These are phyloP conservation scores for Drosophila hamatofila DNA, from an alignment of 2,888 invertebrate genomes.

Conservation along the genomic window DNA sequence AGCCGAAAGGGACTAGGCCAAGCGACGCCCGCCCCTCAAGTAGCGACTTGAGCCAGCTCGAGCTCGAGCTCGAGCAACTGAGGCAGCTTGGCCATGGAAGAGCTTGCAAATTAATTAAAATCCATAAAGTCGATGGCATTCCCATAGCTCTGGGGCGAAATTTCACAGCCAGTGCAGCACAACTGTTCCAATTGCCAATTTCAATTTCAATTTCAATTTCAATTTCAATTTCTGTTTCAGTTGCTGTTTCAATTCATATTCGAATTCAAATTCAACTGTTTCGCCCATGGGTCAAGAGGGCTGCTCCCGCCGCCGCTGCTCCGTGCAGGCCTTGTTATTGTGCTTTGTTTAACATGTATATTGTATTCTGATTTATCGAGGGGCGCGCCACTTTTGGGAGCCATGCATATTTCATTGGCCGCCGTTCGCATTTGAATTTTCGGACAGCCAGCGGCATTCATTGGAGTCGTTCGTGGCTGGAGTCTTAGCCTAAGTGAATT, in stretches of 20 bases:
- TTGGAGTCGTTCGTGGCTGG: neutral
- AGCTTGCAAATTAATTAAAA: conserved; percentile 76
- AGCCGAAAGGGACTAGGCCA: conserved; percentile 21
- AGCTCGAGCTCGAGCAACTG: conserved; percentile 9
- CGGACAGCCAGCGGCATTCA: conserved; percentile 2
- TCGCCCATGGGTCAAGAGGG: conserved; percentile 63
- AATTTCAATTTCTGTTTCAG: conserved; percentile 3
- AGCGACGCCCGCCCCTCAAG: conserved; percentile 7
- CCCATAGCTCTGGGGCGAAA: conserved; percentile 27
- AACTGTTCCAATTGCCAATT: conserved; percentile 23
- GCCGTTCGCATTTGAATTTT: conserved; percentile 25
- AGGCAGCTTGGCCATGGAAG: conserved; percentile 25
- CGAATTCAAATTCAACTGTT: conserved; percentile 1
- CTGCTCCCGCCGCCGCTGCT: too few relatives aligned
- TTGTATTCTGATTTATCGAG: conserved; percentile 74
- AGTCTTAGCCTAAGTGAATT: conserved; percentile 16
- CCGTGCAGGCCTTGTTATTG: conserved; percentile 9
- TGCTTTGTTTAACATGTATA: conserved; percentile 49
- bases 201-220: conserved; percentile 28
- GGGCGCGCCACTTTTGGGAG: conserved; percentile 50
- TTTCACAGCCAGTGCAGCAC: conserved; percentile 42
- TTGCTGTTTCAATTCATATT: conserved; percentile 14
- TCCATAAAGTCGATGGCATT: conserved; percentile 62
- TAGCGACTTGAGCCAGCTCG: conserved; percentile 13
- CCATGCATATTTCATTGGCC: conserved; percentile 71